A percentile compares a stretch with the other conserved stretches of the same genome.
Conservation (phyloP, 1,140 invertebrate genomes). For the Piezodorus guildinii region DNA sequence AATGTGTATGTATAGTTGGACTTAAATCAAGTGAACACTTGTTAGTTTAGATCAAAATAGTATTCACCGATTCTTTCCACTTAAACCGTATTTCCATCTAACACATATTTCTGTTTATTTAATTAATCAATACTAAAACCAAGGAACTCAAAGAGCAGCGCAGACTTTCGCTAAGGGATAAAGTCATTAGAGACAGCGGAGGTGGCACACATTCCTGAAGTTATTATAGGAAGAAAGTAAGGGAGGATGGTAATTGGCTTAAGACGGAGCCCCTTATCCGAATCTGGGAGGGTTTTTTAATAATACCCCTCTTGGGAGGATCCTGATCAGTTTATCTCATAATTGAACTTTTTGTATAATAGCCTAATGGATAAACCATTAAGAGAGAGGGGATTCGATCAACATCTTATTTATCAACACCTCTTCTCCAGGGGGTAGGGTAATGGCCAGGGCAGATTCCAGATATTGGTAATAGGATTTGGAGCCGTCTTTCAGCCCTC, state of each 20-base stretch:
- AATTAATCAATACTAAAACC: no score
- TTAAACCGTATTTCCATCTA: no score
- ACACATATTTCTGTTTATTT: no score
- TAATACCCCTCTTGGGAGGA: not conserved
- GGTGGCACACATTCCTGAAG: no score
- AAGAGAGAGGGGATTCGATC: conserved; percentile 17
- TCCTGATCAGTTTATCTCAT: conserved; percentile 15
- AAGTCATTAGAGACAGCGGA: no score
- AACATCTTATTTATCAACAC: conserved; percentile 18
- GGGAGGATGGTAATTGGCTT: conserved; percentile 5
- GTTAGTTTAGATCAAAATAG: no score
- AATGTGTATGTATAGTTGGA: no score
- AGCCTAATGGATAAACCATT: conserved; percentile 17
- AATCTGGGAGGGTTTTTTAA: not conserved
- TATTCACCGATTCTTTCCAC: no score
- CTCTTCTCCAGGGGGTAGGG: conserved; percentile 5
- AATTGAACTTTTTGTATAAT: conserved; percentile 20
- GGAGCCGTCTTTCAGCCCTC: not conserved
- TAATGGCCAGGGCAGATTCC: conserved; percentile 16
- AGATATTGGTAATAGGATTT: conserved; percentile 19
- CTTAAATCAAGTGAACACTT: no score
- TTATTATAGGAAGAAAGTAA: no score
- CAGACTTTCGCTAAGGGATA: no score
- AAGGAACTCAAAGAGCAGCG: no score
- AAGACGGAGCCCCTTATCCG: conserved; percentile 8